Conservation (phyloP, 2,113 vertebrate genomes). For the Crotalus viridis region DNA sequence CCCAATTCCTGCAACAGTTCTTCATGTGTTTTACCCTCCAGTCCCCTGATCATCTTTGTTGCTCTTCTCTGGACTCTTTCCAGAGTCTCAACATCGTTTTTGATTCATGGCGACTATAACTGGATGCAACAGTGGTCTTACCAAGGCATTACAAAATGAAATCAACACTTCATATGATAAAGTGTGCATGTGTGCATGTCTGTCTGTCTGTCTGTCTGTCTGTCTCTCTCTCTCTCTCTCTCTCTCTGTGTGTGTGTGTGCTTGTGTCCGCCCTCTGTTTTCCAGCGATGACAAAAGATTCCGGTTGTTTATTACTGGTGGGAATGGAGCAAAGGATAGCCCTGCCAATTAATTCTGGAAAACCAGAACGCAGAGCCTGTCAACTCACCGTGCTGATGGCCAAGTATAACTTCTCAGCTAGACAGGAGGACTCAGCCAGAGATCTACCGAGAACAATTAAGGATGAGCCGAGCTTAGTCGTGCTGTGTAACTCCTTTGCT, state of each 20-base stretch:
- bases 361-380: not conserved
- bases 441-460: not conserved
- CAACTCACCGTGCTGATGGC: not conserved
- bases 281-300: rapidly evolving
- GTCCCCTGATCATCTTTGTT: too few species aligned
- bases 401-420: rapidly evolving
- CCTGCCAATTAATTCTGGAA: not conserved
- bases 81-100: too few species aligned
- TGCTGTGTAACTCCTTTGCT: not conserved
- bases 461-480: not conserved
- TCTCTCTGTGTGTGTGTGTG: not conserved
- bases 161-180: too few species aligned
- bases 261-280: not conserved
- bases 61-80: too few species aligned
- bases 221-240: too few species aligned
- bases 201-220: too few species aligned
- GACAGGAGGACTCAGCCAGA: not conserved
- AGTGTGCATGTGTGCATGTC: too few species aligned
- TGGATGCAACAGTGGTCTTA: too few species aligned
- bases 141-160: too few species aligned
- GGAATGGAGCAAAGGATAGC: not conserved
- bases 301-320: not conserved
- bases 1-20: too few species aligned
- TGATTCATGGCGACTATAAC: too few species aligned
- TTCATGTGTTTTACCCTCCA: too few species aligned